Evolutionary conservation across 1,140 invertebrate genomes (phyloP), one percentile per base, ranked within the genome.

Genomic region (Brachionus calyciflorus): DNA sequence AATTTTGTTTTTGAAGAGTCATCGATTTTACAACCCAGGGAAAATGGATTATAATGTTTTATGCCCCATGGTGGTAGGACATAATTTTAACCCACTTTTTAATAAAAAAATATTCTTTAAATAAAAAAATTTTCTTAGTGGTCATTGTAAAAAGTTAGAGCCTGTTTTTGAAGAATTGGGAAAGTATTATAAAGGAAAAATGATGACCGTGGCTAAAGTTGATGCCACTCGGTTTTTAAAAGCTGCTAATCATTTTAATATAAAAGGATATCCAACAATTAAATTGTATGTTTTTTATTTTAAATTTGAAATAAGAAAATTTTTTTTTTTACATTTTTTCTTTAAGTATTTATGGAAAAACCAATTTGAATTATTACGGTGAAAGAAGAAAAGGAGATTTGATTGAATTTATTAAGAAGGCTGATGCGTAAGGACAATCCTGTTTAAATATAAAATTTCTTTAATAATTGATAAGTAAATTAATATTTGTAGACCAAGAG

Each of bases 231-330:
- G 49, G 1, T 76, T 55, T 60, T 14, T 55, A 19, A 55, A 76
- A 33, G 73, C 49, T 14, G 73, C 73, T 28, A 76, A 76, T 60
- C 49, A 76, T 76, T 76, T 55, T 60, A n/a, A 76, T n/a, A 76
- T 76, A 3, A 55, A 49, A 55, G 73, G 73, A 44, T 76, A 57
- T 60, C 73, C 73, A 14, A 76, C 73, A 6, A 55, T 76, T 9
- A 76, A 76, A 76, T 76, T 57, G 69, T 73, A 73, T 30, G 33
- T 28, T 40, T 21, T 33, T 1, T 73, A 49, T 9, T 21, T 9
- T 33, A 24, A 9, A 9, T 33, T 19, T 21, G 12, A 65, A 41
- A 41, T 10, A 14, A 3, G 33, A 37, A 37, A 5, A 14, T 7
- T 14, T 17, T 28, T 9, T 21, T n/a, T 28, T 9, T 21, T n/a